Base-by-base conservation (phyloP, 2,113 vertebrate species). In the Lynx canadensis region DNA sequence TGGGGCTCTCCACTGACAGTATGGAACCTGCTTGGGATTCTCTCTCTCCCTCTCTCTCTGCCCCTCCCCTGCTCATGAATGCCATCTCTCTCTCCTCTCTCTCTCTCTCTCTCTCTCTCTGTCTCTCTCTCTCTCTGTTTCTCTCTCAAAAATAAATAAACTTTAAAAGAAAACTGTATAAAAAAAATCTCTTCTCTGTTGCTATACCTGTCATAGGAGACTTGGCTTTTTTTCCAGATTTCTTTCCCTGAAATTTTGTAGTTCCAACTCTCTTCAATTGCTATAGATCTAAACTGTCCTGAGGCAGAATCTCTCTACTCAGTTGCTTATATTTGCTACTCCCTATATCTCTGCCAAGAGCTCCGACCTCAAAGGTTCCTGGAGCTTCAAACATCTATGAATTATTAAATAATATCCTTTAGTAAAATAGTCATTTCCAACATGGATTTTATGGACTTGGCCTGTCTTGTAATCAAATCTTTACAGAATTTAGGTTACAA, bases 201-300 rank as follows among this genome's bases (percentile, higher is more conserved):
- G 33, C 63, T 95, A 0, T 65, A 23, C 88, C 23, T 96, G 38
- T 57, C 74, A 84, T 3, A 68, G 12, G 21, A 80, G 87, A 57
- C 18, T 38, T 89, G 74, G 87, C 90, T 92, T 95, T 91, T 95
- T 31, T 79, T 94, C 52, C 31, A 65, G 7, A 1, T 97, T 97
- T 83, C 41, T 87, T 83, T 87, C 76, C 50, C 63, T 57, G 25
- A 80, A 86, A 90, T 69, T n/a, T 50, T 86, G 10, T 78, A 55
- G 33, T n/a, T 92, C 52, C 69, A 25, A 76, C 25, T 91, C 27
- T 89, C 66, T 88, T 91, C 41, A n/a, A 4, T 45, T 71, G 7
- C 27, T 87, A 12, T 90, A 69, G 86, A 50, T 65, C 4, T 65
- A 87, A 95, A 45, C 81, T 41, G 91, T 92, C 38, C 18, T 14